Conservation (phyloP, 2,113 vertebrate genomes). For the Sylvicapra grimmia region DNA sequence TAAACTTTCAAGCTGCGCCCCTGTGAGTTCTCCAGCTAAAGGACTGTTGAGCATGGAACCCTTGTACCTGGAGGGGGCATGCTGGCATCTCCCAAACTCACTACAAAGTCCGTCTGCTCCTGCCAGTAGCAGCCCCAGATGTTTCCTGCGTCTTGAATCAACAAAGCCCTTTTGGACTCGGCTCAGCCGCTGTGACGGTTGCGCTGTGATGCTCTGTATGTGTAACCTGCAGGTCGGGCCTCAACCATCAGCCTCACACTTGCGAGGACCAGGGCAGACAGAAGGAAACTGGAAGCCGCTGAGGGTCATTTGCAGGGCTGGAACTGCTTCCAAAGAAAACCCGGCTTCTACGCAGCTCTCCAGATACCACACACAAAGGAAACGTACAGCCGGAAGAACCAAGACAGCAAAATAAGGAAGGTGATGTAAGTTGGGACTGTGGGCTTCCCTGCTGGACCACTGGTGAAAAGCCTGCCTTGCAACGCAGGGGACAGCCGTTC, state of each 20-base stretch:
- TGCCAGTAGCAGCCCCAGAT: not conserved
- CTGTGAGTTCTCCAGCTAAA: not conserved
- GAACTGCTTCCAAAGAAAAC: not conserved
- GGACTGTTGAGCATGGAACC: not conserved
- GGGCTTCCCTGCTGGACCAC: not conserved
- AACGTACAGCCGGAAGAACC: not conserved
- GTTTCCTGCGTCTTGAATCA: not conserved
- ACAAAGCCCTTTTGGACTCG: not conserved
- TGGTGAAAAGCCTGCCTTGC: not conserved
- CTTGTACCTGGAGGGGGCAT: not conserved
- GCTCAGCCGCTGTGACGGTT: not conserved
- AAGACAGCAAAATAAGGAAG: not conserved
- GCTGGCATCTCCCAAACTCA: not conserved
- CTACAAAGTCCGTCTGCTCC: not conserved
- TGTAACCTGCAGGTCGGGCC: not conserved
- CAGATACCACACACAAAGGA: not conserved
- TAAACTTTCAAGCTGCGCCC: not conserved
- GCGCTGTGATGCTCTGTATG: not conserved
- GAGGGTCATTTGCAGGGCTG: not conserved
- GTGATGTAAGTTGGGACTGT: not conserved
- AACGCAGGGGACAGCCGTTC: not conserved
- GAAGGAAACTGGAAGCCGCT: not conserved
- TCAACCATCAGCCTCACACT: not conserved
- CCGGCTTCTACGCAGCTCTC: not conserved
- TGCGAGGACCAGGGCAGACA: not conserved